These are phyloP conservation scores for Silurus asotus DNA, from an alignment of 2,113 vertebrate species.

Conservation along the genomic window DNA sequence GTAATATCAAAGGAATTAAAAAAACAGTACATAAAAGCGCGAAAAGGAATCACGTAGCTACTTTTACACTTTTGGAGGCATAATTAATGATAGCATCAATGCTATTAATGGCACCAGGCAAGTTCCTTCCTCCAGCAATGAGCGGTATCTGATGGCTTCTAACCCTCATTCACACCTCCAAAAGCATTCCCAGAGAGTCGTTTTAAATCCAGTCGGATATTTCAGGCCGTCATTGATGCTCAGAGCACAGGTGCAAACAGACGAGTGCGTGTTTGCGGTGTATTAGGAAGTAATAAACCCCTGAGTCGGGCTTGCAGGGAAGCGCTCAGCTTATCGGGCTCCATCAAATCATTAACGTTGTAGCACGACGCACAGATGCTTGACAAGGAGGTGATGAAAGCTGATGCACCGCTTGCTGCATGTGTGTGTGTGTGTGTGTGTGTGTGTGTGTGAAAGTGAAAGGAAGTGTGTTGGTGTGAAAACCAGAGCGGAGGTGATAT, in stretches of 20 bases:
- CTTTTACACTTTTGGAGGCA: not conserved
- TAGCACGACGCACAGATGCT: constrained; percentile 49
- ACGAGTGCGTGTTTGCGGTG: not conserved
- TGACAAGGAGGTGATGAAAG: constrained; percentile 53
- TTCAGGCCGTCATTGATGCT: not conserved
- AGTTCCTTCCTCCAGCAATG: not conserved
- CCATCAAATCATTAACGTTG: constrained; percentile 49
- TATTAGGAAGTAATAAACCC: constrained; percentile 20
- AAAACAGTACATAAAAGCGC: no score
- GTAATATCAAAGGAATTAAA: not conserved
- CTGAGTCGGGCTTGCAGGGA: constrained; percentile 3
- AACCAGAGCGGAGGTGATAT: constrained; percentile 48
- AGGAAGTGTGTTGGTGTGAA: constrained; percentile 49
- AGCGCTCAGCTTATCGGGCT: constrained; percentile 46
- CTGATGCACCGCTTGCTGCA: not conserved
- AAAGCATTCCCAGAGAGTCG: not conserved
- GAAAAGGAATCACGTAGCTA: no score
- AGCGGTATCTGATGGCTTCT: not conserved
- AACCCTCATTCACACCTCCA: not conserved
- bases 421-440: constrained; percentile 11
- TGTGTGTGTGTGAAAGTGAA: not conserved
- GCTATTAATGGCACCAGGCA: no score
- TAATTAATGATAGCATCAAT: not conserved
- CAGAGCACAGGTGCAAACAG: not conserved
- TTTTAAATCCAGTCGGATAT: not conserved